Conservation (phyloP, 1,140 invertebrate species). For the Megalopta genalis region DNA sequence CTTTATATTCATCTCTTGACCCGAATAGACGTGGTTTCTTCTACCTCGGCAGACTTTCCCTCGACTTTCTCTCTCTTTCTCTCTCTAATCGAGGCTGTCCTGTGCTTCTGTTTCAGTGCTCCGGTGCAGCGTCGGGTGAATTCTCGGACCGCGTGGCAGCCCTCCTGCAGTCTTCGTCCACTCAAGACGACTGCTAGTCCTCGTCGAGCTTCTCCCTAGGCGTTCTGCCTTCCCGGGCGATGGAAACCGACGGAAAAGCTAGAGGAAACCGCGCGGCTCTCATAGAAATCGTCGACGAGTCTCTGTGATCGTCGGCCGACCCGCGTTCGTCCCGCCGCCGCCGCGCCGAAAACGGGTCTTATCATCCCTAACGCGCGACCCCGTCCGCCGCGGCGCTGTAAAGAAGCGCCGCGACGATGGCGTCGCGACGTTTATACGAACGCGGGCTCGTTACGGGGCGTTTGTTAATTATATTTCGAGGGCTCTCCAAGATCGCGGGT, state of each 20-base stretch:
- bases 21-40: too few relatives aligned
- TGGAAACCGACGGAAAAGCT: background rate
- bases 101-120: conserved; percentile 62
- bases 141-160: conserved; percentile 71
- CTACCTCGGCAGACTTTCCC: too few relatives aligned
- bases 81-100: background rate
- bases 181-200: conserved; percentile 74
- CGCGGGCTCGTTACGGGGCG: too few relatives aligned
- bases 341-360: too few relatives aligned
- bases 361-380: too few relatives aligned
- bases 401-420: too few relatives aligned
- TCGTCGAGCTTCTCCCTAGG: background rate
- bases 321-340: background rate
- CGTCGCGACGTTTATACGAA: too few relatives aligned
- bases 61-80: too few relatives aligned
- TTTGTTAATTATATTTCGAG: too few relatives aligned
- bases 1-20: too few relatives aligned
- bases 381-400: too few relatives aligned
- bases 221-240: background rate
- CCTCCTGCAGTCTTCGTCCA: conserved; percentile 69
- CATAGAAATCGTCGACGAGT: background rate
- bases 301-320: conserved; percentile 18
- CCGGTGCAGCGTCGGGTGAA: conserved; percentile 59
- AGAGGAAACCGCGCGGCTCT: background rate
- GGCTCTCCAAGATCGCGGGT: too few relatives aligned